phyloP scores from a whole-genome alignment of 1,140 invertebrate species.

The Lepidotrigona ventralis region DNA sequence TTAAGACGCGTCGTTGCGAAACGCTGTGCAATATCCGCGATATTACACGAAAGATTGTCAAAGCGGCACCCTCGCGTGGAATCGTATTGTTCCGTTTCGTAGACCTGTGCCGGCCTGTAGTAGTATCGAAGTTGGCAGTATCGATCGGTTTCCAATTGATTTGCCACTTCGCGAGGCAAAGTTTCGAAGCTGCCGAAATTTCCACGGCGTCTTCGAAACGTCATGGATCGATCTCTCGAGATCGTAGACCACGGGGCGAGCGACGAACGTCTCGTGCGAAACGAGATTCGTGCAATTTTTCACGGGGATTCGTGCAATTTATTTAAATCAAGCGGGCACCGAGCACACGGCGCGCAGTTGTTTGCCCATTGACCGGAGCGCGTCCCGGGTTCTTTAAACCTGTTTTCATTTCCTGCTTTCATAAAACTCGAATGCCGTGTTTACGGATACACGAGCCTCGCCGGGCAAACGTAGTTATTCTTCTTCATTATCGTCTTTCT shows the following conservation, averaged over 20 bases:
- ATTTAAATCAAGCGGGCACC: conserved; percentile 32
- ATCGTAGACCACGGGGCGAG: no score
- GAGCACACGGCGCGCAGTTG: neutral
- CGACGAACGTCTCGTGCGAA: neutral
- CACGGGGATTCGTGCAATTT: conserved; percentile 26
- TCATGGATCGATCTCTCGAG: neutral
- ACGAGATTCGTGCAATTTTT: conserved; percentile 19
- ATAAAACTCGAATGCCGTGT: conserved; percentile 43
- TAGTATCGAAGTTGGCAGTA: neutral
- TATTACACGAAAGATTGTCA: no score
- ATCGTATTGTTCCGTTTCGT: neutral
- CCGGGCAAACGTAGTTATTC: conserved; percentile 42
- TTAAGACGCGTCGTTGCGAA: no score
- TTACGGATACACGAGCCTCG: conserved; percentile 47
- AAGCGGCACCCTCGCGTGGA: neutral
- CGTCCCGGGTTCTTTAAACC: conserved; percentile 47
- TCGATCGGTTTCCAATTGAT: neutral
- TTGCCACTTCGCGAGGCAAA: no score
- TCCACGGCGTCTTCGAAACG: neutral
- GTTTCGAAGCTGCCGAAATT: neutral
- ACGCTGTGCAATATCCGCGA: no score
- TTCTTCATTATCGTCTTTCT: conserved; percentile 55
- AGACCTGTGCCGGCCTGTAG: neutral
- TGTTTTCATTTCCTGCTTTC: conserved; percentile 54
- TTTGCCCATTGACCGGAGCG: conserved; percentile 39